Base-by-base conservation (phyloP, 1,140 invertebrate genomes). In the Thalassaphorura encarpata region DNA sequence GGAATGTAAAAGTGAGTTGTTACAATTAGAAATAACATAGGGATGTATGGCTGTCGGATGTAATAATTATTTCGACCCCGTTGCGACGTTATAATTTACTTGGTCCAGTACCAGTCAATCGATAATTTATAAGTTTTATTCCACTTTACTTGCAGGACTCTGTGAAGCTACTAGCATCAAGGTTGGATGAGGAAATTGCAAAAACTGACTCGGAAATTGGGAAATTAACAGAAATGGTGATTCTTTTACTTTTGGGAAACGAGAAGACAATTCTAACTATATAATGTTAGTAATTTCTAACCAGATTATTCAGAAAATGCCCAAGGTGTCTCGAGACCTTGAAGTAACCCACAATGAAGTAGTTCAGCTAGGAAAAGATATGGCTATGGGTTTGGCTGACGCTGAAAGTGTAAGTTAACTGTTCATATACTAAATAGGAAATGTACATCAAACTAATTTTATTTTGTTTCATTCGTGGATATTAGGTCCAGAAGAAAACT, bases 41-140 rank as follows among this genome's bases (percentile, higher is more conserved):
- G n/a, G n/a, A n/a, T n/a, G n/a, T n/a, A n/a, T n/a, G n/a, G n/a
- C n/a, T n/a, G n/a, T n/a, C n/a, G n/a, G n/a, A n/a, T n/a, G n/a
- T n/a, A n/a, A n/a, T n/a, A n/a, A n/a, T n/a, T n/a, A n/a, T n/a
- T n/a, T n/a, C n/a, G n/a, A n/a, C n/a, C n/a, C n/a, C n/a, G n/a
- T n/a, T n/a, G n/a, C n/a, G n/a, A n/a, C n/a, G n/a, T n/a, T n/a
- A n/a, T n/a, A n/a, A n/a, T n/a, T n/a, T n/a, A n/a, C n/a, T n/a
- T n/a, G n/a, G n/a, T n/a, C n/a, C n/a, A n/a, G n/a, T n/a, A n/a
- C n/a, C n/a, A n/a, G n/a, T n/a, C n/a, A n/a, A n/a, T n/a, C n/a
- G n/a, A n/a, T n/a, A n/a, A n/a, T n/a, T 83, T 84, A 0, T 89
- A 87, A 69, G 90, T 88, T 3, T 92, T 81, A 69, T 92, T 87